A percentile compares a stretch with the other conserved stretches of the same genome.
phyloP scores from a whole-genome alignment of 1,140 invertebrate species.

The Bombus superbus region DNA sequence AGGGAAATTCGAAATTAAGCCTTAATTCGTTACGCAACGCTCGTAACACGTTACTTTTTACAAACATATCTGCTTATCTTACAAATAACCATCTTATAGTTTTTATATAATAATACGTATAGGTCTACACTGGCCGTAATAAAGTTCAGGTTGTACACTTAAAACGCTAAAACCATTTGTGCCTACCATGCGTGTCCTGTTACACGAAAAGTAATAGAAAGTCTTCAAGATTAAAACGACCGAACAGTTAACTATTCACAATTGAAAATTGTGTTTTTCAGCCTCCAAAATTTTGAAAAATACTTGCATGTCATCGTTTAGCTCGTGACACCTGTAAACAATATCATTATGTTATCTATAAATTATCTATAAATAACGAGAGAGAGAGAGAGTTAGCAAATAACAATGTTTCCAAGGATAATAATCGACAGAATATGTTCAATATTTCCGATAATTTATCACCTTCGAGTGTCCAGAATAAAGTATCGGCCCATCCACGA shows the following conservation, averaged over 20 bases:
- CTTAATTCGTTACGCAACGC: not conserved
- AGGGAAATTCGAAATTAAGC: not conserved
- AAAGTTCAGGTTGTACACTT: not conserved
- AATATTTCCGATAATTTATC: not conserved
- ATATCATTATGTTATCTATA: not conserved
- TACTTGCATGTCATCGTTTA: slow-evolving; percentile 70
- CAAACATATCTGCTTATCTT: slow-evolving; percentile 13
- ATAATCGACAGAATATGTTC: not conserved
- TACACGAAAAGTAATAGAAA: not conserved
- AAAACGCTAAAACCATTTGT: not conserved
- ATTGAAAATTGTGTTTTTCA: not conserved
- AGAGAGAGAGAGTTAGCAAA: not conserved
- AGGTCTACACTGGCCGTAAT: slow-evolving; percentile 14
- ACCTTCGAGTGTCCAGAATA: slow-evolving; percentile 79
- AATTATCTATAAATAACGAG: not conserved
- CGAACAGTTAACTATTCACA: slow-evolving; percentile 12
- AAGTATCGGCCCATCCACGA: slow-evolving; percentile 65
- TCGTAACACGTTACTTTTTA: slow-evolving; percentile 1
- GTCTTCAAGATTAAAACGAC: not conserved
- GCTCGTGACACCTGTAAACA: slow-evolving; percentile 77
- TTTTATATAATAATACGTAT: not conserved
- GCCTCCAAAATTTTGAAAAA: not conserved
- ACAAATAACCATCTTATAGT: not conserved
- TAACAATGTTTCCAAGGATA: not conserved
- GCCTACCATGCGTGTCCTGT: not conserved